phyloP scores from a whole-genome alignment of 2,797 vertebrate genomes.

The Muscicapa comitata region DNA sequence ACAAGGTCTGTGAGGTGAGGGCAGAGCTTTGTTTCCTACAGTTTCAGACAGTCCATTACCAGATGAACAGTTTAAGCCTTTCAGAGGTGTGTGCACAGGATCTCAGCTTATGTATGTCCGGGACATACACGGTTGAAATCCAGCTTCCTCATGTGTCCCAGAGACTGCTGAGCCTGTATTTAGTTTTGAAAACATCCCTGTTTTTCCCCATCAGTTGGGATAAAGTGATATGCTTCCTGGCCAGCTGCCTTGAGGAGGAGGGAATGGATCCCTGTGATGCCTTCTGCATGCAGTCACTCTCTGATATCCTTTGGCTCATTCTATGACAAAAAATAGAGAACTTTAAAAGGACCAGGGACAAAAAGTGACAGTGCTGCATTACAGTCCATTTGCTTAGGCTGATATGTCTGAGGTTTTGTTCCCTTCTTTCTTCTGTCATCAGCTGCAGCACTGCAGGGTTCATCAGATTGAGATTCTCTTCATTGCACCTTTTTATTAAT shows the following conservation, averaged over 20 bases:
- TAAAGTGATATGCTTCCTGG: background rate
- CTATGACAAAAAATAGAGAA: background rate
- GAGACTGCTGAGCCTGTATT: background rate
- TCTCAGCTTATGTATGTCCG: background rate
- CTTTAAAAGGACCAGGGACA: background rate
- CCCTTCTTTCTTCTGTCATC: background rate
- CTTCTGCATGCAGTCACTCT: background rate
- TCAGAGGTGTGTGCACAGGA: background rate
- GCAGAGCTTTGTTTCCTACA: background rate
- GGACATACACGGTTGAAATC: background rate
- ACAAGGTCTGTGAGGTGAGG: background rate
- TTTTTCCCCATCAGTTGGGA: background rate
- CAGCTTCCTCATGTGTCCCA: background rate
- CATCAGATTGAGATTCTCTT: background rate
- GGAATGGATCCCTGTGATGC: fast-evolving
- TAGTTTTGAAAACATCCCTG: background rate
- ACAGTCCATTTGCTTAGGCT: background rate
- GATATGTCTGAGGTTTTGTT: background rate
- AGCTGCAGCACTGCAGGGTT: background rate
- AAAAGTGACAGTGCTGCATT: background rate
- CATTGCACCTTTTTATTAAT: background rate
- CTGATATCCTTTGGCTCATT: background rate
- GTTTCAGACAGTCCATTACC: background rate
- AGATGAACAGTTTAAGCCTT: background rate
- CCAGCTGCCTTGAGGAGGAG: background rate